These are phyloP conservation scores for Epicampocera succincta DNA, from an alignment of 2,888 invertebrate species.

Conservation along the genomic window DNA sequence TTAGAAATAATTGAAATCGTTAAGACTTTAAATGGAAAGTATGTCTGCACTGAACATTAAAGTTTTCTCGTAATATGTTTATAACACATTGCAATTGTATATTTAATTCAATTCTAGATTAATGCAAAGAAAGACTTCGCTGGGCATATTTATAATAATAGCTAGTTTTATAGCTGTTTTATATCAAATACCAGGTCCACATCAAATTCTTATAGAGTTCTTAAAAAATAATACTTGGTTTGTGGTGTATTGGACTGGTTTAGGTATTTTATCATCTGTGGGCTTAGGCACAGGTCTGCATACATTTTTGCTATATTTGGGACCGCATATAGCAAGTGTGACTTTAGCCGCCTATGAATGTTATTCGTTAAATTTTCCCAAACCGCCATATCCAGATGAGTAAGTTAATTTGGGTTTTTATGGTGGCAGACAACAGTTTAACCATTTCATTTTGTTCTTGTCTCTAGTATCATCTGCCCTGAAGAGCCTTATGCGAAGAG, in stretches of 20 bases:
- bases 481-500: conserved; percentile 84
- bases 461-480: conserved; percentile 93
- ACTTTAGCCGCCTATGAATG: conserved; percentile 99
- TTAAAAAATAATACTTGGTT: conserved; percentile 81
- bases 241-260: conserved; percentile 92
- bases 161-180: conserved; percentile 78
- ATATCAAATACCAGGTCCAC: conserved; percentile 80
- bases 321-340: conserved; percentile 99
- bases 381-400: conserved; percentile 99
- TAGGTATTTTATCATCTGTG: conserved; percentile 98
- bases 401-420: conserved; percentile 82
- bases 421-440: background rate
- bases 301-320: conserved; percentile 98
- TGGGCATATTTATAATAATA: conserved; percentile 79
- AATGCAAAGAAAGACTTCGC: conserved; percentile 78
- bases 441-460: conserved; percentile 22
- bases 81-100: background rate
- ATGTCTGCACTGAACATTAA: conserved; percentile 72
- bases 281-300: conserved; percentile 99
- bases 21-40: conserved; percentile 84
- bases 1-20: conserved; percentile 87
- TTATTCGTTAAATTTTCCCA: conserved; percentile 95
- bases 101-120: conserved; percentile 73
- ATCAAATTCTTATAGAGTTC: conserved; percentile 79
- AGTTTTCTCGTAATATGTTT: background rate